phyloP scores from a whole-genome alignment of 2,797 vertebrate genomes.

The Tachyglossus aculeatus region DNA sequence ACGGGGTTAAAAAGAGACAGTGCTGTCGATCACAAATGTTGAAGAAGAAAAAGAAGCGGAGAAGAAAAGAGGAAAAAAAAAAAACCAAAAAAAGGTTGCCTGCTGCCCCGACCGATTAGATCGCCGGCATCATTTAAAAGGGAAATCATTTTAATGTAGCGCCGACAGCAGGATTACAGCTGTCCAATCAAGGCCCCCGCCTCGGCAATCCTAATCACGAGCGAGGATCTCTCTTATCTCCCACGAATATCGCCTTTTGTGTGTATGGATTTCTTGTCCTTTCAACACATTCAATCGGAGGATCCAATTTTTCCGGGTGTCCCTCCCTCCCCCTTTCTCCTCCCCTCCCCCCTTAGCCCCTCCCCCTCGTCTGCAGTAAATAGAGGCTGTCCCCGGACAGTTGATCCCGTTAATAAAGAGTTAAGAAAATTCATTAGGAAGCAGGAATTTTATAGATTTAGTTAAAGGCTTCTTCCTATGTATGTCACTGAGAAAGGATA shows the following conservation, averaged over 20 bases:
- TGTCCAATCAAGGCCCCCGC: too few species aligned
- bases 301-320: too few species aligned
- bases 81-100: conserved; percentile 16
- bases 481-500: conserved; percentile 85
- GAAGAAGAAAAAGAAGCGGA: not conserved
- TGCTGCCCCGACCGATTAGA: conserved; percentile 9
- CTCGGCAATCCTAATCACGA: too few species aligned
- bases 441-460: conserved; percentile 75
- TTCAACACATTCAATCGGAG: too few species aligned
- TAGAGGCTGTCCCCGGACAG: not conserved
- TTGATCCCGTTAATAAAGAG: conserved; percentile 74
- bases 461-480: conserved; percentile 78
- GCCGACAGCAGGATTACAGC: too few species aligned
- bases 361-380: not conserved
- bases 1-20: conserved; percentile 52
- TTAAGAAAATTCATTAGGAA: conserved; percentile 80
- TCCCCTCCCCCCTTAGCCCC: not conserved
- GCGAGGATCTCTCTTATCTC: too few species aligned
- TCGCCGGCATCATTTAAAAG: conserved; percentile 10
- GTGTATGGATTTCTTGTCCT: too few species aligned
- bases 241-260: too few species aligned
- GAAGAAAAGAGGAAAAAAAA: conserved; percentile 15
- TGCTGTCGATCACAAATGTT: not conserved
- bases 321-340: not conserved
- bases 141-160: too few species aligned